A percentile compares a stretch with the other conserved stretches of the same genome.
phyloP scores from a whole-genome alignment of 2,113 vertebrate species.

The Prionailurus bengalensis region DNA sequence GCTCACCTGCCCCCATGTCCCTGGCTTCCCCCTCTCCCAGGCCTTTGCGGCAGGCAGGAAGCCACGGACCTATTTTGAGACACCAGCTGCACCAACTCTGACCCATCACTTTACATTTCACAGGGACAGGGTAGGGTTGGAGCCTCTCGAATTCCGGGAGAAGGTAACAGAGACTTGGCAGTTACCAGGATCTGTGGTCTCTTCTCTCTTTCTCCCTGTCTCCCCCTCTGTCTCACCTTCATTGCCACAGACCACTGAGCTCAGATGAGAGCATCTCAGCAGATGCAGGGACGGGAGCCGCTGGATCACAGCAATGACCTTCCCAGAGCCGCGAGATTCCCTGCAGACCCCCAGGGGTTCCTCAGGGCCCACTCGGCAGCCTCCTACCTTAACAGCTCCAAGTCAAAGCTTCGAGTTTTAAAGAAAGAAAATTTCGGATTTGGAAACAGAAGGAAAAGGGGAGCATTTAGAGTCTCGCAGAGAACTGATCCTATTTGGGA shows the following conservation, averaged over 20 bases:
- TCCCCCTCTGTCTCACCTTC: background rate
- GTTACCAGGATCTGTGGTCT: background rate
- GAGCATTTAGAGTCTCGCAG: background rate
- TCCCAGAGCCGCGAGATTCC: background rate
- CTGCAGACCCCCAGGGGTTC: background rate
- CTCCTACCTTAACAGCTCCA: background rate
- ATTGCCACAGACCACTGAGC: background rate
- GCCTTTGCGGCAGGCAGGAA: background rate
- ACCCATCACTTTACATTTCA: background rate
- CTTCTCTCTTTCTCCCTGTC: background rate
- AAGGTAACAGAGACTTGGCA: background rate
- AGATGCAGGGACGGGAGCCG: no score
- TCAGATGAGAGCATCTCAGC: background rate
- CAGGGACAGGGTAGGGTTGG: rapidly evolving
- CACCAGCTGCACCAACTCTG: background rate
- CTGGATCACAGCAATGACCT: background rate
- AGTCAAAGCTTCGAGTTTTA: background rate
- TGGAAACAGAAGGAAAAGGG: background rate
- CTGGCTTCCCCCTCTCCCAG: rapidly evolving
- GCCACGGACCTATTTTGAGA: background rate
- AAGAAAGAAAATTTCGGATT: background rate
- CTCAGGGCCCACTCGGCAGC: background rate
- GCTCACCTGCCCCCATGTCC: background rate
- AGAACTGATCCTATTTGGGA: background rate
- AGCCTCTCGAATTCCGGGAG: background rate